Base-by-base conservation (phyloP, 2,888 invertebrate species). In the Tridacna crocea region DNA sequence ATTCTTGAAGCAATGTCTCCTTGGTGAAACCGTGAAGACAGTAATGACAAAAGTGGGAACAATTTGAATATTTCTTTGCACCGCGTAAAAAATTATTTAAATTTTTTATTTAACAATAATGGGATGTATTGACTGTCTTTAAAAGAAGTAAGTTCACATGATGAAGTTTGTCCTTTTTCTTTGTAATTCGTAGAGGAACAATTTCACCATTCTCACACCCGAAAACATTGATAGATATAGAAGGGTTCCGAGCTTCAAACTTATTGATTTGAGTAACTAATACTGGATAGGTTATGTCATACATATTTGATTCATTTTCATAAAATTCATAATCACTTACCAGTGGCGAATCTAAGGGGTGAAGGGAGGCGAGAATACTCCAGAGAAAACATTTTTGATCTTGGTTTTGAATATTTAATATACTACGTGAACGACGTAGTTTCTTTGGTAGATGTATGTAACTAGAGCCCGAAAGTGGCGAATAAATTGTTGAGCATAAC, bases 191-290 rank as follows among this genome's bases (percentile, higher is more conserved):
- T 46, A 75, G 24, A 22, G 75, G 75, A 13, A 75, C 17, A 22
- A 75, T 51, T 27, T 75, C 65, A 61, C 47, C 22, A 55, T 70
- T 65, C 24, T 75, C 73, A 36, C 46, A 79, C 19, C 76, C 47
- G 72, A 79, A 83, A 22, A 83, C 55, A 76, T 79, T 83, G 55
- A 83, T 63, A 10, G 83, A 83, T 70, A 83, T 55, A 55, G 74
- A 73, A 48, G 79, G 73, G 51, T 83, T 83, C 55, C 77, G 83
- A 46, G 72, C 77, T 70, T 83, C 83, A 83, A 83, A 83, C 73
- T 58, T 83, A 61, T 65, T 76, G n/a, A 82, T 65, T 72, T 82
- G 75, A 82, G 76, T 66, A 19, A 82, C 46, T 26, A 76, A 58
- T 19, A 79, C 55, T 27, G 79, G 83, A 65, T 70, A 83, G n/a